phyloP scores from a whole-genome alignment of 1,140 invertebrate species.

The Neodiprion fabricii region DNA sequence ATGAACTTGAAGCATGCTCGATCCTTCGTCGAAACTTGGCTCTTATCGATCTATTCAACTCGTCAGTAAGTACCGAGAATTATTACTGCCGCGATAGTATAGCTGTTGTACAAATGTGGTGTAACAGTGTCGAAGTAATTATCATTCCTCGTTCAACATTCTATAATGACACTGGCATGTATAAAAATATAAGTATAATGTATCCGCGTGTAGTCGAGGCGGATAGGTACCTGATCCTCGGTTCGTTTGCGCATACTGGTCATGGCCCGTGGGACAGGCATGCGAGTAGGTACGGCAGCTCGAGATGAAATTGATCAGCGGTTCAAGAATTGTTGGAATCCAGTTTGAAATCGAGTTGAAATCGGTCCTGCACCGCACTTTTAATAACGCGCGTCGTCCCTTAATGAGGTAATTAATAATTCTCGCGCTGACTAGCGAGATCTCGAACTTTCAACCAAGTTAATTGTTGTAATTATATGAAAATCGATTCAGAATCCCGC shows the following conservation, averaged over 20 bases:
- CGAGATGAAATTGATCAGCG: conserved; percentile 5
- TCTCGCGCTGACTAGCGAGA: neutral
- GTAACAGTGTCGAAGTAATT: too few species aligned
- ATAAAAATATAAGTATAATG: too few species aligned
- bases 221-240: too few species aligned
- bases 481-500: neutral
- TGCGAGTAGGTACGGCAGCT: neutral
- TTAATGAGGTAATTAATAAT: conserved; percentile 30
- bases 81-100: too few species aligned
- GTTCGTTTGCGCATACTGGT: neutral
- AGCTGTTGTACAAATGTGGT: too few species aligned
- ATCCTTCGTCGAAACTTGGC: too few species aligned
- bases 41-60: too few species aligned
- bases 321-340: conserved; percentile 26
- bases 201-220: too few species aligned
- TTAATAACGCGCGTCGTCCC: conserved; percentile 21
- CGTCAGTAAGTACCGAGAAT: too few species aligned
- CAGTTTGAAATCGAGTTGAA: conserved; percentile 31
- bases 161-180: too few species aligned
- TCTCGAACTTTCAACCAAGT: neutral
- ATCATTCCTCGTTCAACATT: too few species aligned
- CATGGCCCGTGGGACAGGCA: neutral
- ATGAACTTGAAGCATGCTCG: too few species aligned
- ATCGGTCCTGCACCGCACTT: conserved; percentile 16
- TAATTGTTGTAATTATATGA: neutral